phyloP scores from a whole-genome alignment of 2,113 vertebrate species.

The Cathartes aura region DNA sequence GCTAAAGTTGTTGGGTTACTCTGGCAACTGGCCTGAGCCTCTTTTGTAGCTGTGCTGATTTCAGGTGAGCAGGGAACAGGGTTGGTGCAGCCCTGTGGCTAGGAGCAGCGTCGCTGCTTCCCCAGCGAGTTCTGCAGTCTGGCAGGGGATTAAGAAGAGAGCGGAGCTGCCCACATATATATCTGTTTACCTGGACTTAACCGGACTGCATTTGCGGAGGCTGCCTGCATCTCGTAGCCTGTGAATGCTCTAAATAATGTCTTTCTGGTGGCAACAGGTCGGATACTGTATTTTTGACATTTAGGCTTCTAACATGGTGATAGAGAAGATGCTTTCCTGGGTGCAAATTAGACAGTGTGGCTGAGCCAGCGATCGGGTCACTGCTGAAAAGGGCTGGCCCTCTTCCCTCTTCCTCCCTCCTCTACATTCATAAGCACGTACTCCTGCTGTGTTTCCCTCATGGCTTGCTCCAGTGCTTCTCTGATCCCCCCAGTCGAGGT shows the following conservation, averaged over 20 bases:
- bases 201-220: not conserved
- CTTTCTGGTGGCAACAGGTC: not conserved
- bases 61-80: not conserved
- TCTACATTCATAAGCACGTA: rapidly evolving
- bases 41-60: not conserved
- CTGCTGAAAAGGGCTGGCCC: not conserved
- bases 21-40: not conserved
- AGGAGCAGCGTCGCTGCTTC: not conserved
- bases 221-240: not conserved
- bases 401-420: not conserved
- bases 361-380: rapidly evolving
- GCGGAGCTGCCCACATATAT: rapidly evolving
- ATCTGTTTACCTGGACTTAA: not conserved
- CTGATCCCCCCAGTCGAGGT: rapidly evolving
- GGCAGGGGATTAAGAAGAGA: not conserved
- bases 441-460: not conserved
- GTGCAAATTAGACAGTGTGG: not conserved
- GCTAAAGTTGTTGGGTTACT: not conserved
- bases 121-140: not conserved
- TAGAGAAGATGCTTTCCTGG: not conserved
- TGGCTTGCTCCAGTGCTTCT: not conserved
- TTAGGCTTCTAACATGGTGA: not conserved
- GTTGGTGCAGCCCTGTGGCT: not conserved
- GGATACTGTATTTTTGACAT: rapidly evolving
- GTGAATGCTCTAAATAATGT: not conserved